A percentile compares a stretch with the other conserved stretches of the same genome.
These are phyloP conservation scores for Chionis minor DNA, from an alignment of 2,113 vertebrate genomes.

Conservation along the genomic window DNA sequence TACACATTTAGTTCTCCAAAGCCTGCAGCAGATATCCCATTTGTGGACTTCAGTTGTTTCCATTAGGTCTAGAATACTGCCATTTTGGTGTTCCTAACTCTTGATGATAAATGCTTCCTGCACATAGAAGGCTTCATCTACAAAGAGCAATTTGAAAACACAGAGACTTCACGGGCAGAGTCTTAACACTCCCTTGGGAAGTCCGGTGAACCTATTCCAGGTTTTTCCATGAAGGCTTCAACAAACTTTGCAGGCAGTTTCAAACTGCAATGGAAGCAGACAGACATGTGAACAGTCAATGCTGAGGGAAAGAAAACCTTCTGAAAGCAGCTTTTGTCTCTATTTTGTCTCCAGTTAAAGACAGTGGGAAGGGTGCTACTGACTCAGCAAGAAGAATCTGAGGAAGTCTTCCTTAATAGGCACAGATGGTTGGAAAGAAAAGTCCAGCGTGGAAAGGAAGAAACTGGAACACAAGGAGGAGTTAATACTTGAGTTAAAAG, in stretches of 20 bases:
- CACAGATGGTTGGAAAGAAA: neutral
- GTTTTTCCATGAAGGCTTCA: neutral
- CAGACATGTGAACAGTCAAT: neutral
- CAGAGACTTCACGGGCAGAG: neutral
- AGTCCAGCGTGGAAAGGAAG: neutral
- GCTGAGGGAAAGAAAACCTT: neutral
- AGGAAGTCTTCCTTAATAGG: neutral
- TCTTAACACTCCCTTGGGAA: neutral
- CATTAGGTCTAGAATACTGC: neutral
- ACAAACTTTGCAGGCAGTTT: neutral
- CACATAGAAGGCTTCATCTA: neutral
- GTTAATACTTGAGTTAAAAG: neutral
- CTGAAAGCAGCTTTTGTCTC: neutral
- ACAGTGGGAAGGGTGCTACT: neutral
- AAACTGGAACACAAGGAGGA: neutral
- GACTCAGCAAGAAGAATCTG: neutral
- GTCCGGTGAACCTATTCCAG: neutral
- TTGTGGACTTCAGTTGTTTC: neutral
- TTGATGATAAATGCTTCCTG: neutral
- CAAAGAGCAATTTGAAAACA: neutral
- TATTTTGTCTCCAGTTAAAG: neutral
- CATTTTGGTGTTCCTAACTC: neutral
- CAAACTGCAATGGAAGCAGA: neutral
- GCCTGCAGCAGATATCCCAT: neutral
- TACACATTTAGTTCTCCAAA: neutral